A percentile compares a stretch with the other conserved stretches of the same genome.
phyloP scores from a whole-genome alignment of 2,888 invertebrate genomes.

The Lacanobia wlatinum region DNA sequence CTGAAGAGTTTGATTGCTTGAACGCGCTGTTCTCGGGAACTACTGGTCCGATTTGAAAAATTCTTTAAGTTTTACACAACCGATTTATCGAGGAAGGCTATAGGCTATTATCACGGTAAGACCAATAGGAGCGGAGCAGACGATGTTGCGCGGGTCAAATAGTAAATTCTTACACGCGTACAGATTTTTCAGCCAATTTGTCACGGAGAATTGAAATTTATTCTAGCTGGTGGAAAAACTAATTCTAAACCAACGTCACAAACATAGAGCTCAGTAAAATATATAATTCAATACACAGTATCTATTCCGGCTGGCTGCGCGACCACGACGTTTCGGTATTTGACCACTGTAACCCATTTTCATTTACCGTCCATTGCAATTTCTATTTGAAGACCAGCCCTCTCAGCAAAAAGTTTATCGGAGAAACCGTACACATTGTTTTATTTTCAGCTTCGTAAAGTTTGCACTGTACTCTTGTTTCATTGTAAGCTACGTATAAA shows the following conservation, averaged over 20 bases:
- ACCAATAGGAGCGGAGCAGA: too few relatives aligned
- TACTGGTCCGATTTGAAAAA: too few relatives aligned
- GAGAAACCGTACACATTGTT: constrained; percentile 46
- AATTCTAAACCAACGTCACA: not conserved
- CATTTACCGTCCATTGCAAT: constrained; percentile 47
- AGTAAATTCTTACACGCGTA: not conserved
- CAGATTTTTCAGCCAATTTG: not conserved
- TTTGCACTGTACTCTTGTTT: constrained; percentile 50
- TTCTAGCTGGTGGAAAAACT: not conserved
- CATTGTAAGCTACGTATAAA: constrained; percentile 53
- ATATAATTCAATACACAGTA: constrained; percentile 33
- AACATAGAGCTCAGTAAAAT: constrained; percentile 2
- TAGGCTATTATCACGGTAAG: too few relatives aligned
- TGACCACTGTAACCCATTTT: constrained; percentile 61
- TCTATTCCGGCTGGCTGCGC: constrained; percentile 34
- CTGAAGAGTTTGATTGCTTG: too few relatives aligned
- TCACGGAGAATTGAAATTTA: not conserved
- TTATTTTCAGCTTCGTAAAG: constrained; percentile 60
- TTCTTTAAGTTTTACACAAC: too few relatives aligned
- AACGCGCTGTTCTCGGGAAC: too few relatives aligned
- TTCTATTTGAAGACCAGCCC: constrained; percentile 55
- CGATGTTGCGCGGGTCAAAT: too few relatives aligned
- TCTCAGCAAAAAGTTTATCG: constrained; percentile 58
- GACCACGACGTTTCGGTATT: constrained; percentile 49
- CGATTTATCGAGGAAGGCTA: too few relatives aligned